Conservation (phyloP, 2,888 invertebrate genomes). For the Lamellibrachia columna region DNA sequence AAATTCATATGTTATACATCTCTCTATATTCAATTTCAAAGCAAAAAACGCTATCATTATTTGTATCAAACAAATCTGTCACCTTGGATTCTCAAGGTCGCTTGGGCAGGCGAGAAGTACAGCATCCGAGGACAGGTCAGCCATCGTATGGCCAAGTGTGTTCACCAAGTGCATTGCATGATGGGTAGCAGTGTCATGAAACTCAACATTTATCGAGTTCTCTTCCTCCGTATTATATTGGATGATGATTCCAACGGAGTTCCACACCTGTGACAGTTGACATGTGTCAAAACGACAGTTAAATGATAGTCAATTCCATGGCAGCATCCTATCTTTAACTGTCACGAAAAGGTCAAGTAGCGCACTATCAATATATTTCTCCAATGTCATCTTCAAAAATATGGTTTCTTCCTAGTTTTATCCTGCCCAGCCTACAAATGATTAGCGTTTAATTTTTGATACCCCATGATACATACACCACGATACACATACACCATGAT, state of each 20-base stretch:
- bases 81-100: conserved; percentile 37
- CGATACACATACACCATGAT: too few relatives aligned
- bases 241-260: conserved; percentile 88
- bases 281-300: neutral
- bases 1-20: neutral
- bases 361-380: neutral
- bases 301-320: too few relatives aligned
- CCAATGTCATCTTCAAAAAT: too few relatives aligned
- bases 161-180: conserved; percentile 91
- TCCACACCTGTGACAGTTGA: conserved; percentile 78
- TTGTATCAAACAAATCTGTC: neutral
- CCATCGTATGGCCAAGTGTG: conserved; percentile 85
- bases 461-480: too few relatives aligned
- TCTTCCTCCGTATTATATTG: conserved; percentile 80
- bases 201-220: conserved; percentile 91
- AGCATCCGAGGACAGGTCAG: conserved; percentile 82
- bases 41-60: too few relatives aligned
- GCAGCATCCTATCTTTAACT: too few relatives aligned
- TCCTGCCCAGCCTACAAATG: too few relatives aligned
- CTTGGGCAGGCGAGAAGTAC: conserved; percentile 78
- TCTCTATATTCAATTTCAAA: neutral
- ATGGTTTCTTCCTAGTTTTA: too few relatives aligned
- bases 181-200: conserved; percentile 89
- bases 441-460: too few relatives aligned
- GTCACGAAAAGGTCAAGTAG: neutral